phyloP scores from a whole-genome alignment of 2,888 invertebrate genomes.

The Drosophila mayaguana region DNA sequence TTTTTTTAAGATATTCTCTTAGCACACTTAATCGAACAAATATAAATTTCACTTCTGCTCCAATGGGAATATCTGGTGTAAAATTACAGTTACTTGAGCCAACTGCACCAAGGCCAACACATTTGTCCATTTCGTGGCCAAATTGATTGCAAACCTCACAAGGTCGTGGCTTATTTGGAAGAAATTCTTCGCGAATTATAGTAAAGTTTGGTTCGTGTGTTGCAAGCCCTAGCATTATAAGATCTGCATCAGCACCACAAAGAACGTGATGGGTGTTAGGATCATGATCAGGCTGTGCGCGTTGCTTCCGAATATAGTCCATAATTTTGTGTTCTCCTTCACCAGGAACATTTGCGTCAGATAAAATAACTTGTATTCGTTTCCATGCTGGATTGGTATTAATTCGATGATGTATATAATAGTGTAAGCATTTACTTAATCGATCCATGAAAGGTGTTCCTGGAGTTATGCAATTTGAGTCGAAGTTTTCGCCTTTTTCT shows the following conservation, averaged over 20 bases:
- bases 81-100: conserved; percentile 85
- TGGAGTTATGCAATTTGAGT: conserved; percentile 99
- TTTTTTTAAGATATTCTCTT: conserved; percentile 96
- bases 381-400: conserved; percentile 98
- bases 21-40: conserved; percentile 97
- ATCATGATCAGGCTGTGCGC: conserved; percentile 97
- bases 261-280: conserved; percentile 99
- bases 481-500: conserved; percentile 96
- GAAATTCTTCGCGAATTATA: conserved; percentile 99
- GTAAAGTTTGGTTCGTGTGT: conserved; percentile 99
- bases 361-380: conserved; percentile 96
- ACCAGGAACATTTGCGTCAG: conserved; percentile 99
- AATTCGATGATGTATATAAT: conserved; percentile 86
- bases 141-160: conserved; percentile 97
- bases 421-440: conserved; percentile 91
- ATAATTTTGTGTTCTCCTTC: conserved; percentile 99
- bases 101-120: conserved; percentile 89
- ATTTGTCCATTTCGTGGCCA: conserved; percentile 97
- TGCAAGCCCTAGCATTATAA: conserved; percentile 98
- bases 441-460: conserved; percentile 99
- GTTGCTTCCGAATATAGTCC: conserved; percentile 98
- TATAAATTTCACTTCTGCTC: conserved; percentile 93
- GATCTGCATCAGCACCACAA: conserved; percentile 99
- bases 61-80: conserved; percentile 87
- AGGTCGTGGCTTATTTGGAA: conserved; percentile 97